phyloP scores from a whole-genome alignment of 2,797 vertebrate genomes.

The Phataginus tetradactyla region DNA sequence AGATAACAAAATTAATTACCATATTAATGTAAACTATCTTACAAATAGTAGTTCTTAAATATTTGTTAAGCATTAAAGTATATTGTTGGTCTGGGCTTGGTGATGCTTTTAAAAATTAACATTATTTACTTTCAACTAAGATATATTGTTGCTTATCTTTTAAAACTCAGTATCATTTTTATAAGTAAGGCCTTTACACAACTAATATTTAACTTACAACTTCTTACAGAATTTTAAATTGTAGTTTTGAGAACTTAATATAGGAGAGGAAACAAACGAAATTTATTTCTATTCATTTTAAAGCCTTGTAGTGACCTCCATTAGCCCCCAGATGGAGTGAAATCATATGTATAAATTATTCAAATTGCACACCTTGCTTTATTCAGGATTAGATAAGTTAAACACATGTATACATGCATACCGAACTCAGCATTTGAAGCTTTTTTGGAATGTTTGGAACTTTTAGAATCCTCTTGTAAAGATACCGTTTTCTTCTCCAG shows the following conservation, averaged over 20 bases:
- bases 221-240: slow-evolving; percentile 58
- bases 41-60: slow-evolving; percentile 24
- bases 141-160: not conserved
- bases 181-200: not conserved
- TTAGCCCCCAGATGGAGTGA: slow-evolving; percentile 85
- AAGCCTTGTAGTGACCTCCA: slow-evolving; percentile 74
- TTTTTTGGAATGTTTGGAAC: not conserved
- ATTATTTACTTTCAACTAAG: slow-evolving; percentile 51
- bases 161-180: not conserved
- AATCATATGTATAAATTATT: slow-evolving; percentile 68
- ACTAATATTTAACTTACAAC: slow-evolving; percentile 12
- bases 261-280: slow-evolving; percentile 17
- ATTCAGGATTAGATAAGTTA: not conserved
- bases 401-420: not conserved
- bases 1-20: slow-evolving; percentile 28
- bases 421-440: not conserved
- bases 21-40: slow-evolving; percentile 2
- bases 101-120: slow-evolving; percentile 52
- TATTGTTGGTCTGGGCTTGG: not conserved
- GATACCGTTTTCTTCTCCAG: slow-evolving; percentile 62
- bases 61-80: slow-evolving; percentile 35
- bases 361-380: not conserved
- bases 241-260: slow-evolving; percentile 38
- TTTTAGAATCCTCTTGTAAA: slow-evolving; percentile 37
- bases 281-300: slow-evolving; percentile 1